Evolutionary conservation across 2,888 invertebrate genomes (phyloP).

Genomic region (Troides helena): DNA sequence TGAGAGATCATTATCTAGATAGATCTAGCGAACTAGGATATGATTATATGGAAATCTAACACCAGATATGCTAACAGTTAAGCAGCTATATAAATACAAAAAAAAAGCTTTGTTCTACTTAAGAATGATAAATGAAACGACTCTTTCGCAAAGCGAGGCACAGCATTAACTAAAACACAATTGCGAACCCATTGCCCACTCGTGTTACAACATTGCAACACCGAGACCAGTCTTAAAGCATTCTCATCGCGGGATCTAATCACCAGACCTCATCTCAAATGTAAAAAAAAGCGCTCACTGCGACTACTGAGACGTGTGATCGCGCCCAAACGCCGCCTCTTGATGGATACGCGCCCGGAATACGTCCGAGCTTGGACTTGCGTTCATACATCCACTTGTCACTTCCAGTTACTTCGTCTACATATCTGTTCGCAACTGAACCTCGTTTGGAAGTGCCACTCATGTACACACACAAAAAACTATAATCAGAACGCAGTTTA

Average conservation of each 20-base stretch:
- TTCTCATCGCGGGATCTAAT: constrained; percentile 36
- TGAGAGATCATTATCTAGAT: too few species aligned
- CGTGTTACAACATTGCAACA: constrained; percentile 36
- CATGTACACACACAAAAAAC: background rate
- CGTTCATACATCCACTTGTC: constrained; percentile 26
- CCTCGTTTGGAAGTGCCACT: constrained; percentile 6
- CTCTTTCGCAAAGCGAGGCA: constrained; percentile 2
- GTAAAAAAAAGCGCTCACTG: constrained; percentile 34
- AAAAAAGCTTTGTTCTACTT: too few species aligned
- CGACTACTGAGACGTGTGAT: constrained; percentile 31
- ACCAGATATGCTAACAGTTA: too few species aligned
- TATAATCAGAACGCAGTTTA: too few species aligned
- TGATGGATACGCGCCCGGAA: constrained; percentile 30
- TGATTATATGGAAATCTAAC: too few species aligned
- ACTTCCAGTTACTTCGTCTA: constrained; percentile 20
- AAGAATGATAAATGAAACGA: background rate
- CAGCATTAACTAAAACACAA: constrained; percentile 15
- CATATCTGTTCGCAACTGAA: constrained; percentile 3
- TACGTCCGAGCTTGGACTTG: constrained; percentile 24
- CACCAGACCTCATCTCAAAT: constrained; percentile 35
- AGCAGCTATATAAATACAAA: too few species aligned
- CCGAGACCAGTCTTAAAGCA: constrained; percentile 37
- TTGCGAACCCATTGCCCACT: constrained; percentile 28
- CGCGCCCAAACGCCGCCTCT: constrained; percentile 27
- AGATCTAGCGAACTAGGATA: too few species aligned